Evolutionary conservation across 2,797 vertebrate species (phyloP), one percentile per base, ranked within the genome.

Genomic region (Acrocephalus scirpaceus): DNA sequence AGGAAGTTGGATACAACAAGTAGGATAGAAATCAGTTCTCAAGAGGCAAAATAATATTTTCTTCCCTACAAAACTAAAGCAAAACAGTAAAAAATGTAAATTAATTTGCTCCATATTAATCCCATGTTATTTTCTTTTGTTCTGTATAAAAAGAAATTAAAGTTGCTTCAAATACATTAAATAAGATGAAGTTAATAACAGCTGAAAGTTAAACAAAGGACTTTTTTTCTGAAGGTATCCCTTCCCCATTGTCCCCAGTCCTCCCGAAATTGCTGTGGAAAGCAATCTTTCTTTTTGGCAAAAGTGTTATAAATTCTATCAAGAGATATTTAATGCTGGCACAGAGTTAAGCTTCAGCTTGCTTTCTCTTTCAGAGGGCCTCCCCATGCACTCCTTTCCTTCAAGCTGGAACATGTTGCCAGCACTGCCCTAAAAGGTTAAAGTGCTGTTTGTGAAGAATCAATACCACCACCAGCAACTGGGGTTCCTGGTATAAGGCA

Each of bases 331-430:
- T 30, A 81, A 51, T 16, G 7, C 45, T 88, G 19, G 50, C 34
- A 50, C 2, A 0, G 40, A 88, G 26, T n/a, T 38, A 61, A 40
- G 16, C 34, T 87, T 61, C 34, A 61, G 50, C 5, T 77, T 80
- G 18, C 13, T 54, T 90, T 60, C 34, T 25, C 50, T 76, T 88
- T 84, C n/a, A 60, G 62, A 90, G 30, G 9, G 4, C 27, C 36
- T 81, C 32, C 26, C 19, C 15, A 5, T 22, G 29, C 0, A 0
- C 27, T 74, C 29, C 62, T 1, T 1, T 0, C 29, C 34, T 83
- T 82, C n/a, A 16, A 44, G 20, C 45, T 92, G 88, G 44, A 84
- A 48, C 15, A 3, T 7, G 11, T 19, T 80, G 22, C 25, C 34
- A 85, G 36, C 45, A 36, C 32, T 36, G 70, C 62, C 38, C 86